Evolutionary conservation across 2,797 vertebrate genomes (phyloP).

Genomic region (Tenualosa thibaudeaui): DNA sequence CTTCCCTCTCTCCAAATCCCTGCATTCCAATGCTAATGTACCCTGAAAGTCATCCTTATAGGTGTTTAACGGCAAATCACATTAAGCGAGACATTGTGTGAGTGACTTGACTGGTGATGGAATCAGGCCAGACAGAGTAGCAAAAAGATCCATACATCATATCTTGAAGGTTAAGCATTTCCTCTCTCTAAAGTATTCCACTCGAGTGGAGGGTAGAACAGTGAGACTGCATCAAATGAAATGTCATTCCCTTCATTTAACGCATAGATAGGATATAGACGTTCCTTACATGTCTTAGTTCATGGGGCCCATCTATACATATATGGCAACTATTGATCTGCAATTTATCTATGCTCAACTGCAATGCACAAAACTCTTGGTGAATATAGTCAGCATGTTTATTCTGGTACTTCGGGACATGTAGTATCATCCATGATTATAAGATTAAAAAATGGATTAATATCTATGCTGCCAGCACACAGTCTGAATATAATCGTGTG

Average conservation of each 20-base stretch:
- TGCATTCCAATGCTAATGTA: slow-evolving; percentile 57
- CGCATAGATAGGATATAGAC: neutral
- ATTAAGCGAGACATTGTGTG: slow-evolving; percentile 52
- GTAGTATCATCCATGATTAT: neutral
- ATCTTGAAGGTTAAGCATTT: slow-evolving; percentile 16
- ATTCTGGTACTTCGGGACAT: neutral
- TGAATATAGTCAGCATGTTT: slow-evolving; percentile 13
- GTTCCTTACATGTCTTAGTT: neutral
- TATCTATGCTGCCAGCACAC: neutral
- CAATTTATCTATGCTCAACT: neutral
- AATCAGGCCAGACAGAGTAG: slow-evolving; percentile 52
- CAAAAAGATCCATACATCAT: slow-evolving; percentile 12
- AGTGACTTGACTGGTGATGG: slow-evolving; percentile 55
- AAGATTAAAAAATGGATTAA: neutral
- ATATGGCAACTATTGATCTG: neutral
- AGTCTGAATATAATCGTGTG: neutral
- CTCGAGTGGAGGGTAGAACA: neutral
- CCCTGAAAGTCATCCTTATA: slow-evolving; percentile 60
- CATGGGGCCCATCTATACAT: neutral
- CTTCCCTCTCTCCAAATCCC: slow-evolving; percentile 30
- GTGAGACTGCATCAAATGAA: slow-evolving; percentile 9
- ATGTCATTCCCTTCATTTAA: slow-evolving; percentile 10
- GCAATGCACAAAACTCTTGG: neutral
- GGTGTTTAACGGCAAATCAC: slow-evolving; percentile 50
- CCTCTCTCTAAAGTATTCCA: neutral